Evolutionary conservation across 2,797 vertebrate species (phyloP), one percentile per base, ranked within the genome.

Genomic region (Gymnoscopelus braueri): DNA sequence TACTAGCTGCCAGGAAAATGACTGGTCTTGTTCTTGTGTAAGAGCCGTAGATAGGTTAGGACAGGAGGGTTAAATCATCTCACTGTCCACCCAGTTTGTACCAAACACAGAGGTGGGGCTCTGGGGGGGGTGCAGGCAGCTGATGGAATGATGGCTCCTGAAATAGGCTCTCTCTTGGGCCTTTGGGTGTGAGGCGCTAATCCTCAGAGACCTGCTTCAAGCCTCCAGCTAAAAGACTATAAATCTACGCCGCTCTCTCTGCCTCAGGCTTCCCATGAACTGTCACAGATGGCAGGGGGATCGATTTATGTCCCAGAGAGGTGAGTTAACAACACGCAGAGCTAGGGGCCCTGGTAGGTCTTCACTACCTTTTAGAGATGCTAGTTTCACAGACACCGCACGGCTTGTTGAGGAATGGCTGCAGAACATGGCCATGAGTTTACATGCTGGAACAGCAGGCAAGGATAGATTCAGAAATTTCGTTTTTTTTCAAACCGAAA

Each of bases 1-100:
- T 65, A 78, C 58, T 60, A 29, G 5, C 71, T 82, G 79, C 71
- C 81, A 78, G 69, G 77, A 85, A 84, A 83, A 84, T 81, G 35
- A 81, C 64, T 67, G 79, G 67, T 76, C 48, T 74, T 76, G 67
- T 81, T 74, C 79, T 64, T 65, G 60, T 55, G 61, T 35, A n/a
- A 49, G 67, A 44, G 67, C 26, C 62, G 65, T 63, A 65, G 58
- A 75, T 53, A 63, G 35, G 48, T 29, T 77, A 29, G 65, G 58
- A 0, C n/a, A 26, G 39, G 56, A 64, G 13, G 29, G n/a, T 72
- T 84, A 69, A 87, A 83, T 84, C 72, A 71, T 54, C 12, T 7
- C 29, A 2, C 13, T 71, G 65, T 72, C 74, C 64, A 49, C 23
- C 59, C 49, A 48, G 71, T 67, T 60, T 60, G 67, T 11, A 3